Base-by-base conservation (phyloP, 2,888 invertebrate species). In the Cyrtodaria siliqua region DNA sequence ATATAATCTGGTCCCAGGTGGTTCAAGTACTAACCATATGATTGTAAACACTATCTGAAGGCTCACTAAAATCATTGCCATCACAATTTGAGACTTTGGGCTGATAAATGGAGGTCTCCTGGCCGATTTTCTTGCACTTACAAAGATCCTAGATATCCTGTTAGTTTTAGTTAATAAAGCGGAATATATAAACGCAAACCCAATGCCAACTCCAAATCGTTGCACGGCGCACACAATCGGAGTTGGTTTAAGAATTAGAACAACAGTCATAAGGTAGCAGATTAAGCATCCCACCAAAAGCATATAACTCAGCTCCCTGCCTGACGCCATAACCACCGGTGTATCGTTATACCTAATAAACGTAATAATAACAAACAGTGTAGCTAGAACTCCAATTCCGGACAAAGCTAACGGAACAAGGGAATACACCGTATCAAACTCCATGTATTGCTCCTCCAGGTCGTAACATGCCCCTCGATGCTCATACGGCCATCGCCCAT, bases 101-200 rank as follows among this genome's bases (percentile, higher is more conserved):
- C 95, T 95, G 84, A 95, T 95, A 89, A 95, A 95, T 50, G 94
- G 94, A 0, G 95, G 95, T 62, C 95, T 91, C 67, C 94, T 94
- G 0, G 95, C 95, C 14, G 95, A 95, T 86, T 94, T 94, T 27
- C 95, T 94, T 18, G 95, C 95, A 50, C 95, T 94, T 88, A 95
- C 94, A 91, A 95, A 95, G 86, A 95, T 95, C 79, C 95, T 91
- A 3, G 95, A 94, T 47, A 94, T 94, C 38, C 95, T 92, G 89
- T 95, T 95, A 44, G 95, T 95, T 92, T 95, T 95, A 24, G 95
- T 95, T 40, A 95, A 92, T 52, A 95, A 92, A 0, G 95, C 95
- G 16, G 95, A 95, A 90, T 95, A 95, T 59, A 95, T 95, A 57
- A 95, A 85, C 14, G 92, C 87, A 81, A 93, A 93, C 4, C 92